Percentiles rank a stretch among this genome's conserved stretches.
phyloP scores from a whole-genome alignment of 2,888 invertebrate genomes.

The Branchellion lobata region DNA sequence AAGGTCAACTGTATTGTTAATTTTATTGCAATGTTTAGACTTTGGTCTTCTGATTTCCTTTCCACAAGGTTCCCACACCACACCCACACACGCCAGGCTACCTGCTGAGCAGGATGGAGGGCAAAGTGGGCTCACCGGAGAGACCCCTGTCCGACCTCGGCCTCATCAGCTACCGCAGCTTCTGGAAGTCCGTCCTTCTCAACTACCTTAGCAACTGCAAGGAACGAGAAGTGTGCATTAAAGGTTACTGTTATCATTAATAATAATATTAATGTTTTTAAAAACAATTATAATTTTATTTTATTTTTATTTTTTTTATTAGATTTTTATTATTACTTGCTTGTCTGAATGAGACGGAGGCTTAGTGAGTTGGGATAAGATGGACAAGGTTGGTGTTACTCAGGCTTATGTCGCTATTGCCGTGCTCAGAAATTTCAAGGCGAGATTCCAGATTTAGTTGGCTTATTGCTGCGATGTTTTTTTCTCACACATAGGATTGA shows the following conservation, averaged over 20 bases:
- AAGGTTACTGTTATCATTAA: constrained; percentile 64
- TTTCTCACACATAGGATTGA: no score
- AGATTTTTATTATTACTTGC: not conserved
- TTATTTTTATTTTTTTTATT: not conserved
- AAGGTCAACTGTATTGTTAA: no score
- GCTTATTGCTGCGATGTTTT: no score
- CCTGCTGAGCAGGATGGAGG: constrained; percentile 88
- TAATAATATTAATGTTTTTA: not conserved
- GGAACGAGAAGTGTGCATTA: constrained; percentile 84
- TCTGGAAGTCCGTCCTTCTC: constrained; percentile 95
- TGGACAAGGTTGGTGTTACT: not conserved
- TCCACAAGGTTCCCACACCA: no score
- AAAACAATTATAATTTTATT: not conserved
- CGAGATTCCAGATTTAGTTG: no score
- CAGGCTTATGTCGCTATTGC: no score
- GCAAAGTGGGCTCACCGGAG: constrained; percentile 98
- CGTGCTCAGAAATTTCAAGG: no score
- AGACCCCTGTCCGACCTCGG: constrained; percentile 96
- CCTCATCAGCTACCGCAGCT: constrained; percentile 92
- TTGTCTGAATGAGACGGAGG: not conserved
- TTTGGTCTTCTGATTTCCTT: no score
- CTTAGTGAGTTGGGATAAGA: not conserved
- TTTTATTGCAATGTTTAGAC: no score
- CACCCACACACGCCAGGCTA: constrained; percentile 72
- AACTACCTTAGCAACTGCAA: constrained; percentile 85